Evolutionary conservation across 1,140 invertebrate species (phyloP).

Genomic region (Drosophila ogumai): DNA sequence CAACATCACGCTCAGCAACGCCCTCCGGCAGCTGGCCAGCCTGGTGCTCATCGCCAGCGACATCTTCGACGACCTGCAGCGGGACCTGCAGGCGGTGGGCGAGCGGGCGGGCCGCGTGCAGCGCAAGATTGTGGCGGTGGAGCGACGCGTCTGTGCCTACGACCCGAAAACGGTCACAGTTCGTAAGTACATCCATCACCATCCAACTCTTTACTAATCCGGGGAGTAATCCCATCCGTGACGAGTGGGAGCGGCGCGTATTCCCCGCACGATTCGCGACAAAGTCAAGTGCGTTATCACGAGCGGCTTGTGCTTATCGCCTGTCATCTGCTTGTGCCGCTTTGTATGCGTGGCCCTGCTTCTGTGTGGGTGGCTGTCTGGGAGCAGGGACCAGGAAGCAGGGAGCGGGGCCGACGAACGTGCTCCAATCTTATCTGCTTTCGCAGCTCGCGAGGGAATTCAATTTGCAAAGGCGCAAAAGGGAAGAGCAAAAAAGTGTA

Average conservation of each 20-base stretch:
- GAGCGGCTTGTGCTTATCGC: conserved; percentile 61
- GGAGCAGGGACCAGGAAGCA: conserved; percentile 25
- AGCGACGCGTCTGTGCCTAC: conserved; percentile 87
- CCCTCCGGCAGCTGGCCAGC: conserved; percentile 91
- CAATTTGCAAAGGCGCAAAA: conserved; percentile 44
- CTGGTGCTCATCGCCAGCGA: conserved; percentile 91
- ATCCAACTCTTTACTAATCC: background rate
- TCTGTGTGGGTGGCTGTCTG: conserved; percentile 35
- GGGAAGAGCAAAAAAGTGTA: conserved; percentile 21
- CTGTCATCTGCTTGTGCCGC: conserved; percentile 57
- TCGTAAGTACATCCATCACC: conserved; percentile 88
- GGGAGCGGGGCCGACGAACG: conserved; percentile 24
- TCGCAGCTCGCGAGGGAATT: conserved; percentile 39
- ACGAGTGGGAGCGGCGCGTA: conserved; percentile 15
- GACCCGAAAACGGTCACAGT: conserved; percentile 93
- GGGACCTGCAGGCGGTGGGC: conserved; percentile 88
- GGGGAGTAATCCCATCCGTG: conserved; percentile 13
- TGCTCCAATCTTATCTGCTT: conserved; percentile 59
- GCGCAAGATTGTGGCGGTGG: conserved; percentile 87
- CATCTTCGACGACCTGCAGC: conserved; percentile 90
- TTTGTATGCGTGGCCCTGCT: conserved; percentile 55
- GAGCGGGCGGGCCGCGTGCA: conserved; percentile 88
- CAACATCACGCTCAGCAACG: conserved; percentile 91
- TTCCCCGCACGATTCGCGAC: conserved; percentile 23
- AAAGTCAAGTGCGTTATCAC: conserved; percentile 77